Evolutionary conservation across 1,140 invertebrate genomes (phyloP).

Genomic region (Melitaea cinxia): DNA sequence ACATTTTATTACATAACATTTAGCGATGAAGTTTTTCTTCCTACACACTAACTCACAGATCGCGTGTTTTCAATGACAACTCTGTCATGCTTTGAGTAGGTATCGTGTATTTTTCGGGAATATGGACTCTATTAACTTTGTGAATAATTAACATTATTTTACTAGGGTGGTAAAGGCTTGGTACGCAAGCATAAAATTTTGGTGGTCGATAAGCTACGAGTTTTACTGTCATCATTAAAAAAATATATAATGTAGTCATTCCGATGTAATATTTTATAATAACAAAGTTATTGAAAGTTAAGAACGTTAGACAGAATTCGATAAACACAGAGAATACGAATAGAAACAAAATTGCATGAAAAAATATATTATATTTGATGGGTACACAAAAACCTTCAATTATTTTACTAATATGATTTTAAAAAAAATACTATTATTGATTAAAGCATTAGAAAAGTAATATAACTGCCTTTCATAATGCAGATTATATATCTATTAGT

Average conservation of each 20-base stretch:
- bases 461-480: no score
- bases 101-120: slow-evolving; percentile 7
- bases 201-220: neutral
- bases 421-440: no score
- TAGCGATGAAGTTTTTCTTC: slow-evolving; percentile 28
- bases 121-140: neutral
- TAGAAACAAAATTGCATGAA: no score
- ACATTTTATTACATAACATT: no score
- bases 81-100: slow-evolving; percentile 16
- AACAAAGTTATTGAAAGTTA: neutral
- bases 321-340: no score
- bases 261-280: neutral
- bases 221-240: neutral
- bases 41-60: slow-evolving; percentile 34
- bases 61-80: slow-evolving; percentile 27
- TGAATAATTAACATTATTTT: slow-evolving; percentile 6
- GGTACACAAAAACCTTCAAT: no score
- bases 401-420: no score
- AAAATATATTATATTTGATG: no score
- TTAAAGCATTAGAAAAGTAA: no score
- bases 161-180: neutral
- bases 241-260: neutral
- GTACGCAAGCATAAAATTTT: neutral
- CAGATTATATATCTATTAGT: no score
- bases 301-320: no score